Conservation (phyloP, 2,888 invertebrate genomes). For the Polia nebulosa region DNA sequence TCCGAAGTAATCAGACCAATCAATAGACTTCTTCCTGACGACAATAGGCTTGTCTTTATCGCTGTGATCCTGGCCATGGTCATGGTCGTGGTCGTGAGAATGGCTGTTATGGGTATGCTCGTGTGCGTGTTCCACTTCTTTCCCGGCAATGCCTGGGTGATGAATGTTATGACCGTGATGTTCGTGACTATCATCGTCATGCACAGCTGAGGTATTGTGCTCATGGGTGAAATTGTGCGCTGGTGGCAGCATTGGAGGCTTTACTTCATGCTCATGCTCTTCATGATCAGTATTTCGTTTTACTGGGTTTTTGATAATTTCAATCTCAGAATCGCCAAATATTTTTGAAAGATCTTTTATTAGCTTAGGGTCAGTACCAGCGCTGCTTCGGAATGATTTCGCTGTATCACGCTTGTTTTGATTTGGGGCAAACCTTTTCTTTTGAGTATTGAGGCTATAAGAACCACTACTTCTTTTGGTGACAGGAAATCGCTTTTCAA, state of each 20-base stretch:
- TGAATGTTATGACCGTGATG: constrained; percentile 79
- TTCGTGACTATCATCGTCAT: constrained; percentile 82
- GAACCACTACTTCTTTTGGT: constrained; percentile 92
- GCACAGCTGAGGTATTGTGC: constrained; percentile 68
- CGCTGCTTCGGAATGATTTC: constrained; percentile 82
- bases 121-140: constrained; percentile 63
- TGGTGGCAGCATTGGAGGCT: constrained; percentile 81
- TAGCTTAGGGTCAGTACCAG: constrained; percentile 93
- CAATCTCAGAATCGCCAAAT: constrained; percentile 89
- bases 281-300: constrained; percentile 88
- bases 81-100: constrained; percentile 52
- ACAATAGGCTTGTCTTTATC: constrained; percentile 87
- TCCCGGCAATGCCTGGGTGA: constrained; percentile 78
- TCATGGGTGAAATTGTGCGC: constrained; percentile 79
- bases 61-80: constrained; percentile 71
- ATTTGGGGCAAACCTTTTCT: constrained; percentile 79
- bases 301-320: constrained; percentile 88
- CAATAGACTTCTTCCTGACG: constrained; percentile 95
- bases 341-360: constrained; percentile 93
- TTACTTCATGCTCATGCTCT: constrained; percentile 80
- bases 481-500: constrained; percentile 92
- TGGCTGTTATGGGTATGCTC: constrained; percentile 27
- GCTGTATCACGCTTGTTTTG: constrained; percentile 80
- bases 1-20: constrained; percentile 97
- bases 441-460: constrained; percentile 75